phyloP scores from a whole-genome alignment of 2,888 invertebrate species.

The Tuta absoluta region DNA sequence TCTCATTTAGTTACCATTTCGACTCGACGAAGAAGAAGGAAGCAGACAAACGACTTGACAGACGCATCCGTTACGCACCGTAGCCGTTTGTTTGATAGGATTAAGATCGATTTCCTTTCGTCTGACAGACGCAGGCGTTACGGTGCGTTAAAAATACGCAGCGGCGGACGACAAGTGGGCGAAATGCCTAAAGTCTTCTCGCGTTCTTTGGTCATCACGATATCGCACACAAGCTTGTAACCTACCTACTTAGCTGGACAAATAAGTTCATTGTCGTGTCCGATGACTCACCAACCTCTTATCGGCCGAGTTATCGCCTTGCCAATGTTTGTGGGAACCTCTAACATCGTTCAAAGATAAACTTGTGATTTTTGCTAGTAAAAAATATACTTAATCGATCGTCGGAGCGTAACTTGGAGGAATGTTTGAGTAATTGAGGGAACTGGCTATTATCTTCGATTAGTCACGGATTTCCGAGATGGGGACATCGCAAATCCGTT shows the following conservation, averaged over 20 bases:
- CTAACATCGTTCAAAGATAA: constrained; percentile 6
- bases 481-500: constrained; percentile 32
- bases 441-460: constrained; percentile 35
- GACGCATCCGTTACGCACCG: no score
- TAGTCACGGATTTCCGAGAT: constrained; percentile 31
- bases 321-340: constrained; percentile 17
- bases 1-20: no score
- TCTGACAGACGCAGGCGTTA: no score
- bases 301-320: constrained; percentile 14
- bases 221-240: background rate
- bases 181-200: background rate
- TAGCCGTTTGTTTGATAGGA: no score
- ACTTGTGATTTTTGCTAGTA: background rate
- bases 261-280: constrained; percentile 25
- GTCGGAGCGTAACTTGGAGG: no score
- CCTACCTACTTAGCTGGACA: constrained; percentile 27
- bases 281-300: background rate
- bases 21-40: no score
- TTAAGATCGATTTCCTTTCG: no score
- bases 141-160: no score
- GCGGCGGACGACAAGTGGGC: no score
- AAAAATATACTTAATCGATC: no score
- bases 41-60: no score
- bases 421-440: no score
- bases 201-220: background rate